A percentile compares a stretch with the other conserved stretches of the same genome.
Conservation (phyloP, 2,888 invertebrate genomes). For the Halictus ligatus region DNA sequence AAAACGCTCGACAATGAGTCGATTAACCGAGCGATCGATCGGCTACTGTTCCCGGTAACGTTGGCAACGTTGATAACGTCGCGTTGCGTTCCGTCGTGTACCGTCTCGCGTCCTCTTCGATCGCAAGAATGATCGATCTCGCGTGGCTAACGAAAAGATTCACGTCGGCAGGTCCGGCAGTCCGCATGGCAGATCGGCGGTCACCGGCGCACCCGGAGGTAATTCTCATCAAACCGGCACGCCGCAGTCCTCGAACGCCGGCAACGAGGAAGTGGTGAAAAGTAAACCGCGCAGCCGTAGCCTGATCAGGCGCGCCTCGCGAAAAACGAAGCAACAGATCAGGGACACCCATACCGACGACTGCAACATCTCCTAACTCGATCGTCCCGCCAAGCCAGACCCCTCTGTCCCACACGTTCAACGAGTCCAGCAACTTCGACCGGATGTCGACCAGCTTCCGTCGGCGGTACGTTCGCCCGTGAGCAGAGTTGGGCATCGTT, state of each 20-base stretch:
- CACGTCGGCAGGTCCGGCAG: conserved; percentile 76
- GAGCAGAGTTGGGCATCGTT: no score
- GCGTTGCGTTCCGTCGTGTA: background rate
- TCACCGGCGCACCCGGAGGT: conserved; percentile 75
- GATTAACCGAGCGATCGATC: conserved; percentile 4
- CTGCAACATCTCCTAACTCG: conserved; percentile 89
- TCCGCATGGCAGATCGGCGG: conserved; percentile 78
- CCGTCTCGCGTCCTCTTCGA: background rate
- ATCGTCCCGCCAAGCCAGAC: background rate
- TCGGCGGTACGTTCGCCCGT: background rate
- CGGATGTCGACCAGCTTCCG: background rate
- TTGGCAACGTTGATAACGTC: background rate
- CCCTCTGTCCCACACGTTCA: background rate
- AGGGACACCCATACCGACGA: conserved; percentile 90
- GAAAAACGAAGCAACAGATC: conserved; percentile 92
- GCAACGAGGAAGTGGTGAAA: conserved; percentile 84
- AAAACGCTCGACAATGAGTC: conserved; percentile 5
- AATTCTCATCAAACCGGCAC: conserved; percentile 78
- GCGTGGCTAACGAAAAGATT: conserved; percentile 2
- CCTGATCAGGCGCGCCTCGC: conserved; percentile 91
- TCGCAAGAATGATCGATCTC: background rate
- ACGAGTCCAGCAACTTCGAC: background rate
- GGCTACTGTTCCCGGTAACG: background rate
- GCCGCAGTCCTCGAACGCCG: conserved; percentile 80
- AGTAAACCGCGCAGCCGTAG: conserved; percentile 89